Base-by-base conservation (phyloP, 30 jellyfish, hydroid and myxozoan genomes). In the Mastigias papua region DNA sequence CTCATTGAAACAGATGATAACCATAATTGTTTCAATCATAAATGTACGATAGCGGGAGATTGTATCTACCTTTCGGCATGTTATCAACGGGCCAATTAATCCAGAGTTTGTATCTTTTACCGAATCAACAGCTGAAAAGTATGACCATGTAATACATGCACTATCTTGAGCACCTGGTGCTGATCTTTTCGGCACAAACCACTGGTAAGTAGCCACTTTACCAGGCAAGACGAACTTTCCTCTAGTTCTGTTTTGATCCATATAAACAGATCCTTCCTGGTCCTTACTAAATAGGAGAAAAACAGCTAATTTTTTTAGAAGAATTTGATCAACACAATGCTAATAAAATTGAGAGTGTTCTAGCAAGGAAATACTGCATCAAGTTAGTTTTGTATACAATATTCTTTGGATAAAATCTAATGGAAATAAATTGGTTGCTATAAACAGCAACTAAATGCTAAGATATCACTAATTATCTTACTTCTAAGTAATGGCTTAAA, bases 31-130 rank as follows among this genome's bases (percentile, higher is more conserved):
- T 17, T 60, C 17, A 26, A 60, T 7, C 32, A 60, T n/a, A 20
- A 3, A 11, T 49, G 21, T 21, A 49, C 21, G 65, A 49, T 11
- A 49, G 21, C 65, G 21, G 21, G 21, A 49, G 21, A 49, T 11
- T 49, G 26, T 0, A 51, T 84, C 0, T 62, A 87, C 95, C 95
- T 87, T 87, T 73, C 82, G 64, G 73, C 95, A 87, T 31, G 80
- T 87, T 15, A 87, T 87, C n/a, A 87, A 88, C 19, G 95, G 89
- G 11, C 95, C 95, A 32, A 87, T 31, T 35, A 87, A 73, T 17
- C 95, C 95, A 16, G 90, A 20, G 62, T 87, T 87, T 8, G 95
- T 87, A 72, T 87, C 95, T 67, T 87, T 87, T 20, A 87, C 80
- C 1, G 90, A 31, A 78, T 87, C 95, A 2, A 76, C 86, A 1